phyloP scores from a whole-genome alignment of 2,113 vertebrate genomes.

The Mus spicilegus region DNA sequence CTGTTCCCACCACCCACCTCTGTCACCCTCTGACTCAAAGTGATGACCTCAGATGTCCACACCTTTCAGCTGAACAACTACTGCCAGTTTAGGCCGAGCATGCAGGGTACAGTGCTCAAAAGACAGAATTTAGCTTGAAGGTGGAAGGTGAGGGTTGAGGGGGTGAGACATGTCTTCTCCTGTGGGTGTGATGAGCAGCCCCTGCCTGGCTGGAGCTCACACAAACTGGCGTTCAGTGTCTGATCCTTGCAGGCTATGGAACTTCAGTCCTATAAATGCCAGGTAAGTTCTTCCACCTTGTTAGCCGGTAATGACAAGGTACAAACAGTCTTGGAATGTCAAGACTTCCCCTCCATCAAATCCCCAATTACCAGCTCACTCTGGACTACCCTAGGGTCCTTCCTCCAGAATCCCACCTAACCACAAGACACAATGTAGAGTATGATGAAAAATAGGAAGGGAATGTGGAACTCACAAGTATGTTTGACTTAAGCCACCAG shows the following conservation, averaged over 20 bases:
- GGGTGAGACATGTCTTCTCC: not conserved
- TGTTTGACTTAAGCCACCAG: not conserved
- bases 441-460: fast-evolving
- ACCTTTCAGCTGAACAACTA: fast-evolving
- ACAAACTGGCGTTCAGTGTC: fast-evolving
- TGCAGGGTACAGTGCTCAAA: not conserved
- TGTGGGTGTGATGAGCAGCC: not conserved
- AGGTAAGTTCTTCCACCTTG: fast-evolving
- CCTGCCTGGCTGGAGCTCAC: fast-evolving
- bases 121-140: fast-evolving
- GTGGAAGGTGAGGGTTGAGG: fast-evolving
- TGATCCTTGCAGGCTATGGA: no score
- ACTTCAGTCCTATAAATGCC: not conserved
- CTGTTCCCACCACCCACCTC: not conserved
- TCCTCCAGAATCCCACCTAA: no score
- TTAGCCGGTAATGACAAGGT: no score
- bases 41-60: not conserved
- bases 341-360: not conserved
- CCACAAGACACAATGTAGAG: not conserved
- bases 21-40: fast-evolving
- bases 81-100: fast-evolving
- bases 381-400: not conserved
- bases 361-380: not conserved
- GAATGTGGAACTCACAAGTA: fast-evolving
- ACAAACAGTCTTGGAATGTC: no score